Conservation (phyloP, 2,888 invertebrate genomes). For the Platypus cylindrus region DNA sequence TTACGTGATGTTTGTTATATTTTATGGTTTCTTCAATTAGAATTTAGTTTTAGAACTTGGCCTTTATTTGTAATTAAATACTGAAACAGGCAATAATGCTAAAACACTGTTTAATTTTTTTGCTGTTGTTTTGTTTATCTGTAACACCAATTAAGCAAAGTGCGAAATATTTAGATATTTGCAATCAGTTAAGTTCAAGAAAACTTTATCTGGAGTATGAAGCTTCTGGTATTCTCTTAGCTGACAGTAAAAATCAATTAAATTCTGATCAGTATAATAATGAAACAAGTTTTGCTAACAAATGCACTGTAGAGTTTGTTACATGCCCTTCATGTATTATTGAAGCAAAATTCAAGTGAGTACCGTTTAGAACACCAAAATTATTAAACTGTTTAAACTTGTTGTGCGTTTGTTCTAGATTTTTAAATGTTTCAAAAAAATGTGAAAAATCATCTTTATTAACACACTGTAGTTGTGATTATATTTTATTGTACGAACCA, state of each 20-base stretch:
- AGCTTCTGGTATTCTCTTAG: conserved; percentile 29
- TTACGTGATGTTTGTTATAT: too few species aligned
- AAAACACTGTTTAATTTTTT: too few species aligned
- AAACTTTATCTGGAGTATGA: conserved; percentile 32
- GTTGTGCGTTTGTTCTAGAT: conserved; percentile 24
- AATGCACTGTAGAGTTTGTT: conserved; percentile 51
- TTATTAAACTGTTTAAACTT: conserved; percentile 2
- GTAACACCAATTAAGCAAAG: too few species aligned
- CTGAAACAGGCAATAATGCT: too few species aligned
- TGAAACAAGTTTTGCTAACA: conserved; percentile 29
- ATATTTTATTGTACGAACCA: conserved; percentile 52
- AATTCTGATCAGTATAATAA: conserved; percentile 2
- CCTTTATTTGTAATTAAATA: too few species aligned
- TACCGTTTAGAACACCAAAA: too few species aligned
- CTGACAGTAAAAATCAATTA: conserved; percentile 24
- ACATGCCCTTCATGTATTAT: conserved; percentile 59
- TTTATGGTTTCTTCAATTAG: too few species aligned
- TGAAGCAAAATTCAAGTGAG: conserved; percentile 38
- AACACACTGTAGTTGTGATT: conserved; percentile 41
- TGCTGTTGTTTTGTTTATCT: too few species aligned
- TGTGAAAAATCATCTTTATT: conserved; percentile 25
- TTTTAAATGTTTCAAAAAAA: conserved; percentile 28
- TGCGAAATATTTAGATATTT: conserved; percentile 18
- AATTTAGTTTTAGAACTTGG: too few species aligned
- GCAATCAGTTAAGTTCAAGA: conserved; percentile 17